A percentile compares a stretch with the other conserved stretches of the same genome.
These are phyloP conservation scores for Drosophila orosa DNA, from an alignment of 1,140 invertebrate genomes.

Conservation along the genomic window DNA sequence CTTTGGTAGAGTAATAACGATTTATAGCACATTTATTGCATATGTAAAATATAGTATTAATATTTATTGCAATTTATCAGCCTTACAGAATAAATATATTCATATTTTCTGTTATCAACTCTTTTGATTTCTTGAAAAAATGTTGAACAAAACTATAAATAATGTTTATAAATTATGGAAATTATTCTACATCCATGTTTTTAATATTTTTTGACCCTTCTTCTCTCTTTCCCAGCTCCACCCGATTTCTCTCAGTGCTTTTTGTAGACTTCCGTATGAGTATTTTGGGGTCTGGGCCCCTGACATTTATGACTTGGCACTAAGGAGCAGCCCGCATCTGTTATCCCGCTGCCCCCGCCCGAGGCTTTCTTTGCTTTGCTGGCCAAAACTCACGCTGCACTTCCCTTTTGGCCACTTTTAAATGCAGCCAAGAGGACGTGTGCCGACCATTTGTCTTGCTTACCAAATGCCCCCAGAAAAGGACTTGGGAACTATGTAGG, in stretches of 20 bases:
- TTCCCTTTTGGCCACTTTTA: slow-evolving; percentile 9
- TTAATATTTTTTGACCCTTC: not conserved
- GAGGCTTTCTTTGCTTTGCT: not conserved
- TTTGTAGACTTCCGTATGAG: not conserved
- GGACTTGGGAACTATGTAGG: no score
- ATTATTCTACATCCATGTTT: not conserved
- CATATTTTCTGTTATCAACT: no score
- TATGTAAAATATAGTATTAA: no score
- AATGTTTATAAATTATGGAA: not conserved
- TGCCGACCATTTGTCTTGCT: slow-evolving; percentile 63
- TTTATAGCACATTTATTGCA: no score
- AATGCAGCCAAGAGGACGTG: slow-evolving; percentile 25
- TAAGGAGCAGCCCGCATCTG: slow-evolving; percentile 31
- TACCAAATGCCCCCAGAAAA: not conserved
- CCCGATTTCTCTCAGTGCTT: not conserved
- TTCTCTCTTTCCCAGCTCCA: not conserved
- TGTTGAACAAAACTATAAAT: not conserved
- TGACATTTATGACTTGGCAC: slow-evolving; percentile 74
- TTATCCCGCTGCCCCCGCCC: not conserved
- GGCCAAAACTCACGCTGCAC: slow-evolving; percentile 18
- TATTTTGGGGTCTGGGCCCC: slow-evolving; percentile 23
- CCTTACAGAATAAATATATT: no score
- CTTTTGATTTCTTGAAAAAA: not conserved
- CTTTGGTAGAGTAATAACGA: no score
- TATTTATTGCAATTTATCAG: no score